A percentile compares a stretch with the other conserved stretches of the same genome.
These are phyloP conservation scores for Romanogobio albipinnatus DNA, from an alignment of 2,113 vertebrate genomes.

Conservation along the genomic window DNA sequence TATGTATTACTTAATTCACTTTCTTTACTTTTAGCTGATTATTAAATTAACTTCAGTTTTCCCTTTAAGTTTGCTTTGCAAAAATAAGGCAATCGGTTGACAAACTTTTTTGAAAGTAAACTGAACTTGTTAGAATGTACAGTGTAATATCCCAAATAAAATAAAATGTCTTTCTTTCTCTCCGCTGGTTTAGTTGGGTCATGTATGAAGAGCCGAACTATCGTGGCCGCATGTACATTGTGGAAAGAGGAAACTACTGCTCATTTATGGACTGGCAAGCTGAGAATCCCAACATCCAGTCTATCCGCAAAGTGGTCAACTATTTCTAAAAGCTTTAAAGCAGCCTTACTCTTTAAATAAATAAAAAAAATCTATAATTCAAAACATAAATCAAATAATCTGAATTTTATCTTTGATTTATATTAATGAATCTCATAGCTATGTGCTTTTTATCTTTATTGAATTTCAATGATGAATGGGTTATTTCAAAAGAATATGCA, in stretches of 20 bases:
- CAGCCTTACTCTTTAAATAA: background rate
- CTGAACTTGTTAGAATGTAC: too few relatives aligned
- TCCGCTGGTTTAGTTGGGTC: constrained; percentile 81
- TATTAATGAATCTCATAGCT: background rate
- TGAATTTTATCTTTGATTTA: background rate
- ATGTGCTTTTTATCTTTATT: background rate
- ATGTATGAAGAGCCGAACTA: constrained; percentile 94
- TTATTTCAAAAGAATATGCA: constrained; percentile 22
- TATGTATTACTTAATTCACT: too few relatives aligned
- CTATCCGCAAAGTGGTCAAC: constrained; percentile 87
- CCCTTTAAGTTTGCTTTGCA: too few relatives aligned
- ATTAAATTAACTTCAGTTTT: too few relatives aligned
- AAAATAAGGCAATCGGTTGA: too few relatives aligned
- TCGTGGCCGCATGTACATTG: constrained; percentile 88
- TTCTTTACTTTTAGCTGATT: too few relatives aligned
- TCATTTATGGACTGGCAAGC: constrained; percentile 85
- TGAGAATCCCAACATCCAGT: constrained; percentile 86
- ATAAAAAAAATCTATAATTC: too few relatives aligned
- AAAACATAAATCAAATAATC: background rate
- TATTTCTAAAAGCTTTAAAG: constrained; percentile 79
- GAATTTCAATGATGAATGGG: constrained; percentile 17
- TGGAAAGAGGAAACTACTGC: constrained; percentile 87
- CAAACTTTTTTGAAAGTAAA: too few relatives aligned
- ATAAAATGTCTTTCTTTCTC: background rate
- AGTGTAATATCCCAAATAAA: background rate